phyloP scores from a whole-genome alignment of 2,797 vertebrate species.

The Pseudomugil gertrudae region DNA sequence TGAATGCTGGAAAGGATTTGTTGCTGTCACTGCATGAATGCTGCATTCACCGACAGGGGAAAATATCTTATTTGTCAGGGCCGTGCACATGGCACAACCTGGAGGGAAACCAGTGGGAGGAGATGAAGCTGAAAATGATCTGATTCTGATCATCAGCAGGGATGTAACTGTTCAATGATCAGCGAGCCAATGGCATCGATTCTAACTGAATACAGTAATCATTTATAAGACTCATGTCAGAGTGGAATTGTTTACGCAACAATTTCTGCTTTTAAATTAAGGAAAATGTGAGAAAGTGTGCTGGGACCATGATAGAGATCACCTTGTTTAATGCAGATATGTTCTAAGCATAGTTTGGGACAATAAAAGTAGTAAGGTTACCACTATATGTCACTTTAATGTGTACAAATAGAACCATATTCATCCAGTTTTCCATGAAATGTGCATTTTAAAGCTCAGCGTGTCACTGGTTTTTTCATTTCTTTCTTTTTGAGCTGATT shows the following conservation, averaged over 20 bases:
- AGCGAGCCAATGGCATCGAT: background rate
- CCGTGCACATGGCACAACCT: too few species aligned
- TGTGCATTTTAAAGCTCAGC: too few species aligned
- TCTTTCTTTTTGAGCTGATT: too few species aligned
- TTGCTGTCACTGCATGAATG: background rate
- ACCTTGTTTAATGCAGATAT: background rate
- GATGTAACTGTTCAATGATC: background rate
- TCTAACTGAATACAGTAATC: background rate
- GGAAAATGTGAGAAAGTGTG: too few species aligned
- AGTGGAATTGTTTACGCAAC: background rate
- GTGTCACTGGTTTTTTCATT: too few species aligned
- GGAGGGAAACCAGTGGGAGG: too few species aligned
- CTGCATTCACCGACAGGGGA: background rate
- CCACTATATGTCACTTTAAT: background rate
- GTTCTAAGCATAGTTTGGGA: background rate
- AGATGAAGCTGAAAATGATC: background rate
- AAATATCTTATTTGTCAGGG: too few species aligned
- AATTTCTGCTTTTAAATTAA: too few species aligned
- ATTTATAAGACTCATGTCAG: background rate
- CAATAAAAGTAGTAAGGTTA: background rate
- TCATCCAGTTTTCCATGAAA: too few species aligned
- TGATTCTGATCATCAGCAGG: background rate
- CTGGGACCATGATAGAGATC: too few species aligned
- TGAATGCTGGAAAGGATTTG: background rate
- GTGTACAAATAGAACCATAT: background rate